Base-by-base conservation (phyloP, 2,113 vertebrate species). In the Grammomys dolichurus region DNA sequence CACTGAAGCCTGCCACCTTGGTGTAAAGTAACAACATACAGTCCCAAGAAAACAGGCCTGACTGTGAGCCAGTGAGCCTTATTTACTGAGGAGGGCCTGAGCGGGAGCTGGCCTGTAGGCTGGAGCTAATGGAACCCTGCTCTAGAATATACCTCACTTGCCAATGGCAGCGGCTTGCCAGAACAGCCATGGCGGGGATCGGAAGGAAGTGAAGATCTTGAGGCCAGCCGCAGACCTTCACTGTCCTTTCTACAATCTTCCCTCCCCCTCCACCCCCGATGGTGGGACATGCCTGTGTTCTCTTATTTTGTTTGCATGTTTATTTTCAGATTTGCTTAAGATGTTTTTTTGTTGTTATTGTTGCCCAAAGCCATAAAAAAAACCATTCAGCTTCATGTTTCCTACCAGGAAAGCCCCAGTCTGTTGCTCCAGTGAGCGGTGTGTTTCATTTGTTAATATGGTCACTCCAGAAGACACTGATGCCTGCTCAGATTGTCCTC, bases 251-350 rank as follows among this genome's bases (percentile, higher is more conserved):
- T 48, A 85, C 86, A 94, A 4, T 86, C 86, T 75, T 67, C 56
- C 81, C 67, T 4, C 63, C 24, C 20, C 60, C 3, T 17, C 16
- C 17, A 58, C 58, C 19, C 67, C 77, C 93, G 70, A 58, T 72
- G 58, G 76, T 28, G 13, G 60, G 36, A n/a, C 36, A 28, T 11
- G 77, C 69, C 60, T 33, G 4, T 19, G 28, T 84, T 70, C 89
- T 87, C 58, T 86, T 67, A 28, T 51, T 96, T 84, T 93, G 82
- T 81, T 95, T 87, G 67, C 33, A 20, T 91, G 56, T 85, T 86
- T 95, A 63, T 94, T 87, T 96, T 92, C 60, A 91, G 54, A 72
- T 75, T 72, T 94, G 72, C 80, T 82, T 60, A 96, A 91, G 56
- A 2, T 40, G n/a, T 40, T 89, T 75, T 65, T 26, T 84, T 82